Percentiles rank a stretch among this genome's conserved stretches.
phyloP scores from a whole-genome alignment of 2,797 vertebrate species.

The Trematomus bernacchii region DNA sequence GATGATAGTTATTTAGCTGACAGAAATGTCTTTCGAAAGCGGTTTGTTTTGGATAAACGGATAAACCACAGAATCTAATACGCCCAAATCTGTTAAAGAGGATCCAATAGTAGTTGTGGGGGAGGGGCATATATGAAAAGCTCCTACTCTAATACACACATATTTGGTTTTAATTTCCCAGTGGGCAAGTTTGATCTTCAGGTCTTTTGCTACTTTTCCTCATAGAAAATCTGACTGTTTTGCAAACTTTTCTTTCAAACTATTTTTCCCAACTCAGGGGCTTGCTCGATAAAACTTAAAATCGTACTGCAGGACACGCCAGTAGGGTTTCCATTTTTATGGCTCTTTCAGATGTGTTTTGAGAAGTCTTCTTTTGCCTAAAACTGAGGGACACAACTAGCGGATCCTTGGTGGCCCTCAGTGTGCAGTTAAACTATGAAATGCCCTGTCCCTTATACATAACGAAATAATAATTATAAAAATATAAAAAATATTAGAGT shows the following conservation, averaged over 20 bases:
- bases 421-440: not conserved
- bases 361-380: constrained; percentile 3
- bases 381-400: not conserved
- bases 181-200: not conserved
- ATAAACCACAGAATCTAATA: not conserved
- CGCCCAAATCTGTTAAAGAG: not conserved
- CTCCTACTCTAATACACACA: not conserved
- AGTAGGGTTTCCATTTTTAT: not conserved
- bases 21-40: not conserved
- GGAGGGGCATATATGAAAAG: not conserved
- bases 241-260: not conserved
- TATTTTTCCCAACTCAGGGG: not conserved
- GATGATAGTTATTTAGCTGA: not conserved
- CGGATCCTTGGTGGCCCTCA: not conserved
- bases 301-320: not conserved
- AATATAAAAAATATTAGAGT: no score
- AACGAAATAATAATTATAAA: no score
- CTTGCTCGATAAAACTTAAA: not conserved
- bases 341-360: not conserved
- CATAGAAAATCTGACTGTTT: not conserved
- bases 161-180: not conserved
- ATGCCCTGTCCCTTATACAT: not conserved
- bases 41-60: not conserved
- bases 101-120: not conserved
- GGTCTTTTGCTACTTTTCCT: not conserved